Evolutionary conservation across 2,797 vertebrate genomes (phyloP), one percentile per base, ranked within the genome.

Genomic region (Mycteria americana): DNA sequence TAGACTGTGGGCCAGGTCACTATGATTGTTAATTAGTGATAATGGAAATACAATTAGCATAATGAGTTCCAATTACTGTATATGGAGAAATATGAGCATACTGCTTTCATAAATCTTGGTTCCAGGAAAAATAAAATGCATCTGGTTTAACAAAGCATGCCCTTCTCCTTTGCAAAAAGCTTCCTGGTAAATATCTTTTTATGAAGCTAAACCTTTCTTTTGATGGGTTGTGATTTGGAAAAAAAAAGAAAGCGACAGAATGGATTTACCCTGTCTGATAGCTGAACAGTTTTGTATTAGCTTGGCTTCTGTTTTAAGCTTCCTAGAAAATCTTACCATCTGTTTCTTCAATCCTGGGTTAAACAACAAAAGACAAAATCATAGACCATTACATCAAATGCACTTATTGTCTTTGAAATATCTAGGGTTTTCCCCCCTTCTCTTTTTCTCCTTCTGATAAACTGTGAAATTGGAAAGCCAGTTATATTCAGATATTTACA

Each of bases 11-110:
- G 97, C 97, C 99, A 99, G 98, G 98, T 98, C 98, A 99, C 97
- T 98, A 98, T 98, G 98, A 98, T 98, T 98, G 98, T 97, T 99
- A 99, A 99, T 99, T 99, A 99, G 98, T 98, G 98, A 97, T 98
- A 98, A 98, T 98, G 97, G 97, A 98, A 98, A 98, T 98, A 97
- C 98, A 98, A 98, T 98, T 98, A 97, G 98, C 98, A 98, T 99
- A 99, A 99, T 99, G 98, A 98, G 97, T 98, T 98, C 97, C 97
- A 98, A 98, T 98, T 98, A 98, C 98, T 98, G 89, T 96, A 98
- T 97, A 98, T 98, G 98, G 99, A 98, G 98, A 98, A 98, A 98
- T 98, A 98, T 98, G 98, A 98, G 96, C 97, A 97, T 92, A 97
- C 97, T 92, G 97, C 97, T 97, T 98, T 98, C 97, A 98, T 98